Evolutionary conservation across 2,888 invertebrate genomes (phyloP).

Genomic region (Drosophila lacicola): DNA sequence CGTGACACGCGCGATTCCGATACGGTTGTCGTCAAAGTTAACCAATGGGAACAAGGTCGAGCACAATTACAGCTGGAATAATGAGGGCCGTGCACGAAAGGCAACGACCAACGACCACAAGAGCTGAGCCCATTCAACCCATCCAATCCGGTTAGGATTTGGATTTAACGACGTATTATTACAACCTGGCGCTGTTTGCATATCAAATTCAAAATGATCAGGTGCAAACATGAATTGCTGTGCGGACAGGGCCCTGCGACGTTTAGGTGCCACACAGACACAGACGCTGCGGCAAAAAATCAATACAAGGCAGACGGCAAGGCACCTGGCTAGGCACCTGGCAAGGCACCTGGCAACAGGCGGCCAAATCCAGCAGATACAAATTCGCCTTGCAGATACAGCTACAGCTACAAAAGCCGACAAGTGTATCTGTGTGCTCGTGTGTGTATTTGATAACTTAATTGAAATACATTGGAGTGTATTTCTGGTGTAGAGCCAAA

Average conservation of each 20-base stretch:
- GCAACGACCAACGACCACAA: background rate
- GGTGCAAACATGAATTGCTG: slow-evolving; percentile 70
- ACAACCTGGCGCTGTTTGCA: slow-evolving; percentile 65
- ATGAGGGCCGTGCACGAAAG: slow-evolving; percentile 49
- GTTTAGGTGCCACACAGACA: slow-evolving; percentile 18
- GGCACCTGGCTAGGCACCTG: slow-evolving; percentile 49
- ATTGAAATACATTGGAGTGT: slow-evolving; percentile 74
- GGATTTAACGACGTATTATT: slow-evolving; percentile 67
- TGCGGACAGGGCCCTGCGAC: background rate
- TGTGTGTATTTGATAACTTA: slow-evolving; percentile 72
- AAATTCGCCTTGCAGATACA: slow-evolving; percentile 45
- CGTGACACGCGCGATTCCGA: slow-evolving; percentile 63
- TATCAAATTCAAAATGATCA: slow-evolving; percentile 77
- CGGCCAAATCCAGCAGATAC: slow-evolving; percentile 40
- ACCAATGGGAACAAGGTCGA: slow-evolving; percentile 66
- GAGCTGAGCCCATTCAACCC: background rate
- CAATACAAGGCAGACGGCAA: slow-evolving; percentile 65
- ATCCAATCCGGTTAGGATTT: slow-evolving; percentile 20
- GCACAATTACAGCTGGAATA: slow-evolving; percentile 59
- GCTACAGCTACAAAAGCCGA: slow-evolving; percentile 37
- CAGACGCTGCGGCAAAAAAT: slow-evolving; percentile 48
- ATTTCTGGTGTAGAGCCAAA: slow-evolving; percentile 59
- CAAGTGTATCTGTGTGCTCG: slow-evolving; percentile 21
- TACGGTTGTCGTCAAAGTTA: slow-evolving; percentile 29
- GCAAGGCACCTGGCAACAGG: slow-evolving; percentile 70